Evolutionary conservation across 2,888 invertebrate species (phyloP).

Genomic region (Trissoscelio sp.): DNA sequence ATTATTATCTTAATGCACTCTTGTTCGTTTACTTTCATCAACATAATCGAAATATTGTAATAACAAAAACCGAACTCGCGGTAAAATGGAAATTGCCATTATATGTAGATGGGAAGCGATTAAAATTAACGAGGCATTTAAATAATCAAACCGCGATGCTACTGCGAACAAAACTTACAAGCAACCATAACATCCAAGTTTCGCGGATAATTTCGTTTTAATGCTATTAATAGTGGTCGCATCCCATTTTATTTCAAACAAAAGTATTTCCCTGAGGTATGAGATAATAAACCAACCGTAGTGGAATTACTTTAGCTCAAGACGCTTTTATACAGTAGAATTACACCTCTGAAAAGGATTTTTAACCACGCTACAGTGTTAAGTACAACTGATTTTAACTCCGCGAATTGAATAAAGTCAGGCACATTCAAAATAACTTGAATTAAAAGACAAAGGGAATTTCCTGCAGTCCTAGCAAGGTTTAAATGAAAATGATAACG

Average conservation of each 20-base stretch:
- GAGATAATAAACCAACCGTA: constrained; percentile 40
- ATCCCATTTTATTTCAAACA: constrained; percentile 37
- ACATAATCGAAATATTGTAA: constrained; percentile 6
- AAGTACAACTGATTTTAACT: constrained; percentile 43
- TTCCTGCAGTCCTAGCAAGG: not conserved
- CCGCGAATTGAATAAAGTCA: constrained; percentile 49
- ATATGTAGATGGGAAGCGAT: constrained; percentile 2
- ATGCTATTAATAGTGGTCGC: constrained; percentile 6
- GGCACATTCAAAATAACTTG: constrained; percentile 27
- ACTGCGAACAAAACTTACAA: not conserved
- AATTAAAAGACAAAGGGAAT: constrained; percentile 37
- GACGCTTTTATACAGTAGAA: constrained; percentile 43
- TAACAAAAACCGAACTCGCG: not conserved
- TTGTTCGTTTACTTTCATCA: not conserved
- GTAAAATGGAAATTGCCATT: constrained; percentile 1
- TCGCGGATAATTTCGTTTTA: constrained; percentile 20
- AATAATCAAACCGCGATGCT: constrained; percentile 1
- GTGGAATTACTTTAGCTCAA: constrained; percentile 45
- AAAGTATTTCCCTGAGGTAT: constrained; percentile 47
- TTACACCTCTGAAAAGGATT: constrained; percentile 45
- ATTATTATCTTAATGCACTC: not conserved
- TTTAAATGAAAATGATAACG: not conserved
- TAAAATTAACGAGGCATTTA: constrained; percentile 14
- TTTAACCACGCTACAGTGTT: constrained; percentile 40
- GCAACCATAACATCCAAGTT: constrained; percentile 1